Conservation (phyloP, 1,140 invertebrate genomes). For the Bombyx mori region ASM3026992v2 NC_085116.1:17729001-17729500, state of each 20-base stretch:
- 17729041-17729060: conserved; percentile 27
- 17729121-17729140: conserved; percentile 93
- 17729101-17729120: conserved; percentile 96
- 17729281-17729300: conserved; percentile 77
- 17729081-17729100: conserved; percentile 95
- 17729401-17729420: conserved; percentile 84
- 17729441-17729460: conserved; percentile 75
- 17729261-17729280: conserved; percentile 73
- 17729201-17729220: background rate
- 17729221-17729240: background rate
- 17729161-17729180: conserved; percentile 30
- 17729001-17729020: background rate
- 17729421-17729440: conserved; percentile 81
- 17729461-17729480: conserved; percentile 45
- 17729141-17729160: conserved; percentile 74
- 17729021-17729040: background rate
- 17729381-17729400: conserved; percentile 82
- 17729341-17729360: conserved; percentile 88
- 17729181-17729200: background rate
- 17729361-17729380: conserved; percentile 84
- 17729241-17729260: conserved; percentile 75
- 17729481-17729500: conserved; percentile 61
- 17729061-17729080: conserved; percentile 92
- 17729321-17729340: conserved; percentile 85
- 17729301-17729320: conserved; percentile 82